Evolutionary conservation across 2,888 invertebrate genomes (phyloP), one percentile per base, ranked within the genome.

Genomic region (Hemaris fuciformis): DNA sequence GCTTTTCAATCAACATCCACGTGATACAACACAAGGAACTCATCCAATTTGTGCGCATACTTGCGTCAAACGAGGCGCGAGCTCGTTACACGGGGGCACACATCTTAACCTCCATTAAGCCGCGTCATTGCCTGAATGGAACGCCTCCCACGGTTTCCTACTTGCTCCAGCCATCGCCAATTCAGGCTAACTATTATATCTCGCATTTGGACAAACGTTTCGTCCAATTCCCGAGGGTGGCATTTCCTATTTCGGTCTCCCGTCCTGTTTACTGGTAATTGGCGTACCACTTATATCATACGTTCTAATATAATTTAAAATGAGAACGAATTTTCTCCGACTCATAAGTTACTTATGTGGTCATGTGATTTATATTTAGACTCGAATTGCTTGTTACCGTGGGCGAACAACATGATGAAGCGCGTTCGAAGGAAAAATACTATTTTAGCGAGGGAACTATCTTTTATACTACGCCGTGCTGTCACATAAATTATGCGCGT

Each of bases 71-170:
- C 83, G 80, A 80, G 80, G 79, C 84, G 86, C 80, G 81, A 77
- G 74, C 72, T 88, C 80, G 85, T 89, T 86, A 84, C 74, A 66
- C 65, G 80, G 81, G 88, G 89, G 78, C 88, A 87, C 81, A 84
- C 83, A 87, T 90, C 88, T 91, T 91, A 87, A 91, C 91, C 91
- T 85, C 91, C 74, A 91, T 91, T 91, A 87, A 81, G 80, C 75
- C 76, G 75, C 81, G 79, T 83, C 84, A 83, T 84, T 83, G 84
- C 80, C 80, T 78, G 81, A 83, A 83, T 74, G 70, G 73, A 64
- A 60, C 71, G 76, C 86, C 85, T 87, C 91, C 89, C 89, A 89
- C 89, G 83, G 78, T 76, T 85, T 90, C 89, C 89, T 85, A 80
- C 81, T 87, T 76, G 76, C 68, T 67, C 65, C 70, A 74, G 66